These are phyloP conservation scores for Sebastolobus altivelis DNA, from an alignment of 2,797 vertebrate species.

Conservation along the genomic window DNA sequence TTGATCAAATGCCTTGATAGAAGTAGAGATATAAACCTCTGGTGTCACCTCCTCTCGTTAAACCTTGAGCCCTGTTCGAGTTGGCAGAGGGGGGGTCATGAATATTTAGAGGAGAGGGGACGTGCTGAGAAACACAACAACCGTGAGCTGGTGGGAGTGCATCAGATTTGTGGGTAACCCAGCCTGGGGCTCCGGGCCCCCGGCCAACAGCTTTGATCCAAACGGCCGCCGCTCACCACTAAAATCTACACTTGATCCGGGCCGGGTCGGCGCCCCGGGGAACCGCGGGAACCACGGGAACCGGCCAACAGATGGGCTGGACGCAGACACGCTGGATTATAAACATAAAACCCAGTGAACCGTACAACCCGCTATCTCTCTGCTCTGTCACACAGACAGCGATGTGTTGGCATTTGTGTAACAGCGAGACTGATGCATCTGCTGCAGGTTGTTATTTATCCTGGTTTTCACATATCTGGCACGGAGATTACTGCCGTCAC, in stretches of 20 bases:
- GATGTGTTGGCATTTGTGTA: not conserved
- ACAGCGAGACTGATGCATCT: not conserved
- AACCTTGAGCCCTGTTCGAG: not conserved
- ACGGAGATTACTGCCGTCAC: not conserved
- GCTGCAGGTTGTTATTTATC: not conserved
- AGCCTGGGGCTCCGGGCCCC: not conserved
- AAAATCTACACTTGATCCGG: slow-evolving; percentile 16
- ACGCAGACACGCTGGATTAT: slow-evolving; percentile 5
- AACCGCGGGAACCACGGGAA: not conserved
- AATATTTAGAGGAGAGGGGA: slow-evolving; percentile 20
- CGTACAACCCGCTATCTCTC: not conserved
- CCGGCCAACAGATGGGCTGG: slow-evolving; percentile 20
- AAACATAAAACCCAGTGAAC: slow-evolving; percentile 14
- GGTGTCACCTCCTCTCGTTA: not conserved
- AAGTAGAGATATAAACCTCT: not conserved
- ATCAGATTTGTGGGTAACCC: slow-evolving; percentile 23
- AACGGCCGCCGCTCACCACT: not conserved
- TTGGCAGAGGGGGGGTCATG: slow-evolving; percentile 6
- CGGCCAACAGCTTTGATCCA: slow-evolving; percentile 34
- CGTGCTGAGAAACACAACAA: not conserved
- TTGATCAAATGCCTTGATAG: not conserved
- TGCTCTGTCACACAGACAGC: not conserved
- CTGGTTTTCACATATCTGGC: not conserved
- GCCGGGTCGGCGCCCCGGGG: not conserved
- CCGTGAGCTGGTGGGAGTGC: not conserved